Conservation (phyloP, 2,888 invertebrate species). For the Fragum whitleyi region DNA sequence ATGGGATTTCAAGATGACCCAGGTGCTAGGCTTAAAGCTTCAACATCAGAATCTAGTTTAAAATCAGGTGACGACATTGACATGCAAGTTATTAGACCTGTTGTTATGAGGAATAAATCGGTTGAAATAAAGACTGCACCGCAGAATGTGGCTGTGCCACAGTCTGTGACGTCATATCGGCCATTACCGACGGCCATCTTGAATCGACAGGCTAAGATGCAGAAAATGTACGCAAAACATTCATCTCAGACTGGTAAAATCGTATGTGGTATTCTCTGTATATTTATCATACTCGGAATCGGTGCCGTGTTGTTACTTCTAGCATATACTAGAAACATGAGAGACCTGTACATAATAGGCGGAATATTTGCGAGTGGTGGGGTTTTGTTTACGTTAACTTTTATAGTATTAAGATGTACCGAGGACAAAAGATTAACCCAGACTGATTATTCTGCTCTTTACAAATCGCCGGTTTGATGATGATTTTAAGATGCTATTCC, state of each 20-base stretch:
- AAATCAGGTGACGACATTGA: neutral
- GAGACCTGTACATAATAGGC: constrained; percentile 48
- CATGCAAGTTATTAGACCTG: neutral
- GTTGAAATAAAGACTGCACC: neutral
- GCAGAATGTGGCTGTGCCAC: neutral
- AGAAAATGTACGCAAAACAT: constrained; percentile 38
- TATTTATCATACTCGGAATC: constrained; percentile 42
- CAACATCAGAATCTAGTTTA: neutral
- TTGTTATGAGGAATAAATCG: neutral
- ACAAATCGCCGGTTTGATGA: constrained; percentile 23
- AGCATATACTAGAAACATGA: constrained; percentile 26
- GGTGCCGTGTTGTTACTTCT: constrained; percentile 31
- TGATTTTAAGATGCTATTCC: neutral
- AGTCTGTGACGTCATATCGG: constrained; percentile 3
- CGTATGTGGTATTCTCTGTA: constrained; percentile 36
- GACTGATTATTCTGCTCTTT: constrained; percentile 40
- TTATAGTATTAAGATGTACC: constrained; percentile 37
- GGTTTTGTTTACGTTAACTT: constrained; percentile 28
- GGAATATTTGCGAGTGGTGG: constrained; percentile 52
- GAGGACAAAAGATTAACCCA: neutral
- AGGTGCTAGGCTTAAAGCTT: neutral
- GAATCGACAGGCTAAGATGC: constrained; percentile 12
- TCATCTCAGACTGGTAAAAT: constrained; percentile 41
- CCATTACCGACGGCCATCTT: constrained; percentile 9
- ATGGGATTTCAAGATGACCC: neutral